Evolutionary conservation across 2,888 invertebrate genomes (phyloP), one percentile per base, ranked within the genome.

Genomic region (Megalurothrips usitatus): DNA sequence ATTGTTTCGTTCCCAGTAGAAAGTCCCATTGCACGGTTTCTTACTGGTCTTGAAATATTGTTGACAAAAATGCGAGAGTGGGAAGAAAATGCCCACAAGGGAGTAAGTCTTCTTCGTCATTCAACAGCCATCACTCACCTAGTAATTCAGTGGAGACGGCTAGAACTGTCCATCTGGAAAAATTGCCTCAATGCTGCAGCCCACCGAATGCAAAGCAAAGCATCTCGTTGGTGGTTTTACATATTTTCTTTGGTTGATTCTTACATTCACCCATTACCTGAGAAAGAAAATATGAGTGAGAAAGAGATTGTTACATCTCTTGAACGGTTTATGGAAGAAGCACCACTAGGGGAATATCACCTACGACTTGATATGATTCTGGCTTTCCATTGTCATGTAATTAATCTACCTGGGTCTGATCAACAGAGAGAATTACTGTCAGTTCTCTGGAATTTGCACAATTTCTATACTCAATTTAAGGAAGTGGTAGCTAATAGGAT

Each of bases 211-310:
- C 91, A 91, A 85, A 88, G 91, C 0, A 91, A 92, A 82, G 91
- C 94, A 0, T 91, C 93, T 83, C 94, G 94, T 86, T 97, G 96
- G 92, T 98, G 97, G 97, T 95, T 96, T 88, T 93, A 94, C 86
- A 87, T 98, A 79, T 96, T 94, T 86, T 91, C 92, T 34, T 88
- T 95, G 0, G 87, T 94, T 68, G 90, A 92, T 79, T 91, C 92
- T 68, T 93, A 92, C 85, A 86, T 92, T 10, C 83, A 86, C 23
- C 87, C 84, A 49, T 83, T 84, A 49, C 80, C 79, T 23, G 82
- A 81, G 26, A 80, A 82, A 17, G 83, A 84, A 10, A 83, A 85
- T 79, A 84, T 86, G 17, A 85, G 83, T 34, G 82, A 85, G 49
- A 87, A 85, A 80, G 90, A 88, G 84, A 86, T 90, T 85, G 88